A percentile compares a stretch with the other conserved stretches of the same genome.
Conservation (phyloP, 2,888 invertebrate species). For the Troilus luridus region DNA sequence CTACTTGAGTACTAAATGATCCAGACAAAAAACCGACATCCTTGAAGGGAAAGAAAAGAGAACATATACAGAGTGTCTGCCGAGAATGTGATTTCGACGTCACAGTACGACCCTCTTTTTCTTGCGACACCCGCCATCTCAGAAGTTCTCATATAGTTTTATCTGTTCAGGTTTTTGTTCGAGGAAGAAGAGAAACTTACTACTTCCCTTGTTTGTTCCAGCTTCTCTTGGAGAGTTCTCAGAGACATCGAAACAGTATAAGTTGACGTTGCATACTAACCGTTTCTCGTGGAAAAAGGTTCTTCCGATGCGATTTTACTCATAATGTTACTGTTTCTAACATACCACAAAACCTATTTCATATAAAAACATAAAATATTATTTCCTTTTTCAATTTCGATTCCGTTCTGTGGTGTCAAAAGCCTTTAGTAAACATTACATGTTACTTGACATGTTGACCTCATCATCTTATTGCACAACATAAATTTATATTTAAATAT, state of each 20-base stretch:
- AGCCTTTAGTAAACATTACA: too few relatives aligned
- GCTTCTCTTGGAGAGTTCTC: not conserved
- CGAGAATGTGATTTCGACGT: constrained; percentile 31
- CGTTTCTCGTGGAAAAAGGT: not conserved
- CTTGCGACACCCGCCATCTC: constrained; percentile 15
- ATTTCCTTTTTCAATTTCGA: too few relatives aligned
- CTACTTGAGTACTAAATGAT: not conserved
- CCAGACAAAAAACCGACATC: not conserved
- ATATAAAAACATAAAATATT: too few relatives aligned
- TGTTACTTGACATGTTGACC: too few relatives aligned
- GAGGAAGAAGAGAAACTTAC: not conserved
- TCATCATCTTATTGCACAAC: too few relatives aligned
- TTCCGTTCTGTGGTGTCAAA: too few relatives aligned
- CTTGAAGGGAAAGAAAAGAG: not conserved
- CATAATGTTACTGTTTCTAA: too few relatives aligned
- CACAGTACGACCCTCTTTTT: not conserved
- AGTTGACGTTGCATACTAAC: not conserved
- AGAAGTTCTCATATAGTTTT: constrained; percentile 20
- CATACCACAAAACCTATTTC: too few relatives aligned
- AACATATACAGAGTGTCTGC: not conserved
- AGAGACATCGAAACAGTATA: not conserved
- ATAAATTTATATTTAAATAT: too few relatives aligned
- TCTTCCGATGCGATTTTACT: not conserved
- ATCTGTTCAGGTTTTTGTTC: constrained; percentile 8
- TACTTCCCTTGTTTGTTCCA: not conserved